Conservation (phyloP, 92 coral and sea anemone genomes). For the Zoanthus sansibaricus region DNA sequence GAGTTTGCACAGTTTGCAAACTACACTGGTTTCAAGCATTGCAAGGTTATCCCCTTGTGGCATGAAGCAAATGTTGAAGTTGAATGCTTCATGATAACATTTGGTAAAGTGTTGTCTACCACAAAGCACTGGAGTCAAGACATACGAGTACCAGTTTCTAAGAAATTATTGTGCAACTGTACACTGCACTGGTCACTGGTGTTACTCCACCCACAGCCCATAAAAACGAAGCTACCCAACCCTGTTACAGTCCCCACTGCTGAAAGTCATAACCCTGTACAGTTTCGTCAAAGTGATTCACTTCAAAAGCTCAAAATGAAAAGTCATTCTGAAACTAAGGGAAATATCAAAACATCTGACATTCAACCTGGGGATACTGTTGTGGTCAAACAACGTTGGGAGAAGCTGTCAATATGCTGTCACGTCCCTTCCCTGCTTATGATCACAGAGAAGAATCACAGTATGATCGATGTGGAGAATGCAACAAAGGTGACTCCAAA, state of each 20-base stretch:
- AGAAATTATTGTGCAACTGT: conserved; percentile 1
- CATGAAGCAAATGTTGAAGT: too few species aligned
- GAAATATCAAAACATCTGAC: neutral
- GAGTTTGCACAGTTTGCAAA: too few species aligned
- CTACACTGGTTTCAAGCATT: too few species aligned
- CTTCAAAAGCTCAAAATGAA: conserved; percentile 12
- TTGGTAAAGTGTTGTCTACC: too few species aligned
- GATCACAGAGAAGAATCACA: too few species aligned
- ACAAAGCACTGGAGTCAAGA: neutral
- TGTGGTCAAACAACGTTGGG: too few species aligned
- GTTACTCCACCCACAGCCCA: conserved; percentile 14
- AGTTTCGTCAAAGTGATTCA: conserved; percentile 8
- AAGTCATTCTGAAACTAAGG: neutral
- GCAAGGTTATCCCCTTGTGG: too few species aligned
- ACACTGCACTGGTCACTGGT: neutral
- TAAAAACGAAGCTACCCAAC: neutral
- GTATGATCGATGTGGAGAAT: too few species aligned
- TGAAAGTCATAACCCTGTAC: neutral
- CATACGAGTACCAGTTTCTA: neutral
- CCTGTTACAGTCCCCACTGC: conserved; percentile 5
- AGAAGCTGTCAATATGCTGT: too few species aligned
- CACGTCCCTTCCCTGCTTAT: too few species aligned
- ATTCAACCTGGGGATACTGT: neutral
- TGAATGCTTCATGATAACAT: too few species aligned
- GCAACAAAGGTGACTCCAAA: too few species aligned